Conservation (phyloP, 1,140 invertebrate genomes). For the Papilio glaucus region DNA sequence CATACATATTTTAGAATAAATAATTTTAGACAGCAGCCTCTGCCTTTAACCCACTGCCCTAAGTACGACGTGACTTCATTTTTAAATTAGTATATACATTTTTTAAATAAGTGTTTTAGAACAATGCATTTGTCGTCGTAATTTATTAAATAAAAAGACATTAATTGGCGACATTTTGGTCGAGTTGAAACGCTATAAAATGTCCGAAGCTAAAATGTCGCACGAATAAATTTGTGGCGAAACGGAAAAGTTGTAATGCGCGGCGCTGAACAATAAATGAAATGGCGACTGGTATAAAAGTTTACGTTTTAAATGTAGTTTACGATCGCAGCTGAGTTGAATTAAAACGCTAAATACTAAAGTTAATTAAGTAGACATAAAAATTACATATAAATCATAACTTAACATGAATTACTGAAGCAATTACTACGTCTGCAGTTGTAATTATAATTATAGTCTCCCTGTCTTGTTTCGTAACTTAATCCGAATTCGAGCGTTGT, state of each 20-base stretch:
- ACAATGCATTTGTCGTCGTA: neutral
- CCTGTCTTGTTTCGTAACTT: neutral
- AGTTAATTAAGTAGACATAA: neutral
- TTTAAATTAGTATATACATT: neutral
- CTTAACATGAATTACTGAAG: neutral
- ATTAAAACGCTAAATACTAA: slow-evolving; percentile 3
- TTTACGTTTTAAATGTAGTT: neutral
- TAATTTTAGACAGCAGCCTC: no score
- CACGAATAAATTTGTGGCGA: slow-evolving; percentile 1
- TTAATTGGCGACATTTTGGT: neutral
- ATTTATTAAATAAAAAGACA: slow-evolving; percentile 12
- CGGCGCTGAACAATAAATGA: neutral
- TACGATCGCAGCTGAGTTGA: neutral
- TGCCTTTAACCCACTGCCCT: no score
- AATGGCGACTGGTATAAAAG: slow-evolving; percentile 4
- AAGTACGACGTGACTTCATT: neutral
- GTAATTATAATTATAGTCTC: neutral
- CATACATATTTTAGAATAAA: no score
- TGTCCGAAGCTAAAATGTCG: neutral
- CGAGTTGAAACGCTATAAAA: neutral
- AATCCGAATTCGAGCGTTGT: slow-evolving; percentile 7
- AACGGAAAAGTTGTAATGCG: slow-evolving; percentile 10
- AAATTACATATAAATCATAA: neutral
- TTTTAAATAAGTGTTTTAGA: neutral
- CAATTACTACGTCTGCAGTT: neutral